Base-by-base conservation (phyloP, 2,888 invertebrate genomes). In the Athalia circularis region DNA sequence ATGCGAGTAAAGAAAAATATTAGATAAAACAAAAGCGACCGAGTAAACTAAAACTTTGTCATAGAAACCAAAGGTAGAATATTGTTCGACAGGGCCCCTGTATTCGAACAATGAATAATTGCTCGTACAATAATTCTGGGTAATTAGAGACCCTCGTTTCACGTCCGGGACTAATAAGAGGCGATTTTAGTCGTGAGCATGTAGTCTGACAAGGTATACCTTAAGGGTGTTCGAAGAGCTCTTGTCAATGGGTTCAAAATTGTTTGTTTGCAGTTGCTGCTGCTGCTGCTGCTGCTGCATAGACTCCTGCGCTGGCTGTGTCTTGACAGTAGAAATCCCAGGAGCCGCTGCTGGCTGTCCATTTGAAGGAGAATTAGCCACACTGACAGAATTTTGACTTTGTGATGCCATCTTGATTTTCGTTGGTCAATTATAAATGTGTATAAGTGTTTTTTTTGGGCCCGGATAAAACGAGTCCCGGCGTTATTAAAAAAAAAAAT, bases 161-260 rank as follows among this genome's bases (percentile, higher is more conserved):
- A 29, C 1, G 29, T 29, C 43, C 5, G 45, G 11, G 50, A 67
- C 47, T 50, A 67, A 67, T 48, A 9, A 15, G 50, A 67, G 64
- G 64, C n/a, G 11, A 45, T 64, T 62, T 29, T 29, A 29, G 29
- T 29, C 29, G 2, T 29, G 29, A 2, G 29, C 29, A 29, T 29
- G 2, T 29, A 29, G 29, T 29, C 29, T 29, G 29, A 29, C 29
- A 59, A 29, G 9, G 62, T 78, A 83, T 86, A 91, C 90, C 88
- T 91, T 91, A 50, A 91, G 83, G 43, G 90, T 91, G 81, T 90
- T 91, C 50, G 88, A 90, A 57, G 90, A 88, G 81, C 88, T 90
- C 79, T 90, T 90, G 80, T 90, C 90, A 65, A 90, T 83, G 4
- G 88, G 87, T 78, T 90, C 90, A 80, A 89, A 88, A 79, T 88